Evolutionary conservation across 2,797 vertebrate species (phyloP), one percentile per base, ranked within the genome.

Genomic region (Micrastur ruficollis): DNA sequence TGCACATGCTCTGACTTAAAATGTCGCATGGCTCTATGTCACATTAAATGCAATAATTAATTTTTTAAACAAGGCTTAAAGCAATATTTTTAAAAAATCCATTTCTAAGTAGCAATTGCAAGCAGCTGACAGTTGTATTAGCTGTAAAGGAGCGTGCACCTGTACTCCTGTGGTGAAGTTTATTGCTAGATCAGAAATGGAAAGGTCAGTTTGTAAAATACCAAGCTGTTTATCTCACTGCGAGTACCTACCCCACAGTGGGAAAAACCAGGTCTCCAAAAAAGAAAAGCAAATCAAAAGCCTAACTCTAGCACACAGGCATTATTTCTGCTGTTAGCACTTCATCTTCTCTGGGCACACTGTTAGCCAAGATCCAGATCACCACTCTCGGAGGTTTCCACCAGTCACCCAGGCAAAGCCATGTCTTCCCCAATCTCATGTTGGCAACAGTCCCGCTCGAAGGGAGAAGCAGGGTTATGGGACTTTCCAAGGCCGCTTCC

Each of bases 351-450:
- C 49, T 34, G 12, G 20, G 61, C 4, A 9, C 18, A 5, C 34
- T 58, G 13, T 49, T 44, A 85, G 55, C 27, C 0, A 4, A 27
- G 42, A 61, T 49, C 34, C 34, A 61, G 21, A 74, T 23, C 6
- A 2, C 14, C 11, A 0, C 25, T 14, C 56, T 46, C 0, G 1
- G 52, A 32, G 22, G 29, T 15, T 81, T 62, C 66, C 49, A 21
- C 0, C 1, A 29, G 56, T n/a, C 14, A 14, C 25, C 11, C 16
- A 38, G 52, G 32, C 22, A 82, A 53, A 50, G 44, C n/a, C 68
- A 17, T 0, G 0, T 32, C 22, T 65, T 55, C 58, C 46, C 49
- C 0, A 0, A 6, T 21, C 44, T 59, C 0, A 0, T 61, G 56
- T 11, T 49, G 27, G 44, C 3, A 1, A 46, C 5, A 5, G 52